These are phyloP conservation scores for Craseonycteris thonglongyai DNA, from an alignment of 2,113 vertebrate genomes.

Conservation along the genomic window DNA sequence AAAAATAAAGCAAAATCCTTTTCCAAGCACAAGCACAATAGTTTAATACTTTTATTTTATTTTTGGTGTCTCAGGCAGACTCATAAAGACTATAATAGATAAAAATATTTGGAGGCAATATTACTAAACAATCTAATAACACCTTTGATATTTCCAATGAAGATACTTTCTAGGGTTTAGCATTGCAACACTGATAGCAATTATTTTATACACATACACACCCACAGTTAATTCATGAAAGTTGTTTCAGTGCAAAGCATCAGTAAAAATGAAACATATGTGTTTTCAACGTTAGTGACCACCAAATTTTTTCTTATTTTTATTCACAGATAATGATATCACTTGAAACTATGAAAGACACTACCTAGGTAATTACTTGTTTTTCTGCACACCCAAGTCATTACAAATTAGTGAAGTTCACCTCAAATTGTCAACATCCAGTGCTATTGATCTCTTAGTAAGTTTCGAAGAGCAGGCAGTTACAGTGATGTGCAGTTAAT, in stretches of 20 bases:
- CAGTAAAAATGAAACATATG: conserved; percentile 2
- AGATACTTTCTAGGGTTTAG: background rate
- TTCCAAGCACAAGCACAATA: background rate
- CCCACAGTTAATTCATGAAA: background rate
- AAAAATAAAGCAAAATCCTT: background rate
- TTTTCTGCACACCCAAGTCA: conserved; percentile 37
- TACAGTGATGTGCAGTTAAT: conserved; percentile 76
- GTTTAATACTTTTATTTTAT: background rate
- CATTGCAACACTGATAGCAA: background rate
- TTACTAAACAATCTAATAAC: background rate
- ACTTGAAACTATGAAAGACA: conserved; percentile 39
- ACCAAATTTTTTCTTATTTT: background rate
- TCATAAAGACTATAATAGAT: background rate
- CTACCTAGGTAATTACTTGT: conserved; percentile 67
- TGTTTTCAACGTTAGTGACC: conserved; percentile 26
- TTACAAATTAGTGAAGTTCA: conserved; percentile 69
- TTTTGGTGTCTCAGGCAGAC: background rate
- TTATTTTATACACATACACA: background rate
- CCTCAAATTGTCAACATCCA: conserved; percentile 60
- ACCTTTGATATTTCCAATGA: background rate
- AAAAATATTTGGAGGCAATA: background rate
- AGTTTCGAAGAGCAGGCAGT: conserved; percentile 76
- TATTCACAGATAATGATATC: background rate
- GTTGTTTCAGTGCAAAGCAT: background rate
- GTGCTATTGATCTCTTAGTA: conserved; percentile 74